These are phyloP conservation scores for Indri indri DNA, from an alignment of 2,113 vertebrate species.

Conservation along the genomic window DNA sequence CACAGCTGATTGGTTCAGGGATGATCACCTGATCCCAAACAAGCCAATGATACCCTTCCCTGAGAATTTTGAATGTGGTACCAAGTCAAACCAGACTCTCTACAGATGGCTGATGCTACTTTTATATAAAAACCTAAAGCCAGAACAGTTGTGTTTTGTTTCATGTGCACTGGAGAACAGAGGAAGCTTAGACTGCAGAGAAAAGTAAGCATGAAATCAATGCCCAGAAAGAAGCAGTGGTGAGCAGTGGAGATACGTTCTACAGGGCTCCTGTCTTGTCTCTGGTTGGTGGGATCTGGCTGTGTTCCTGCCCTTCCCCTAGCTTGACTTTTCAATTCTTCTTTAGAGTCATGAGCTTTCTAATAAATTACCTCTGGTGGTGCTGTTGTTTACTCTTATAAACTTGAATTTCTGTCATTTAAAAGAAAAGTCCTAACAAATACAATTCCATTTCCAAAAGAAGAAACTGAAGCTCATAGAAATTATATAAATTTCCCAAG, in stretches of 20 bases:
- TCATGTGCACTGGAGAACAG: not conserved
- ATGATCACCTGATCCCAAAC: not conserved
- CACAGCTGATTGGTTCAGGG: not conserved
- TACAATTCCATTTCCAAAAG: not conserved
- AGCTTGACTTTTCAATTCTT: not conserved
- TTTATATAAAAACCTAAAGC: not conserved
- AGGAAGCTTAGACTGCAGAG: not conserved
- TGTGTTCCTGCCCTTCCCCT: not conserved
- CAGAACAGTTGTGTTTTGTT: not conserved
- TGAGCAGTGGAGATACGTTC: not conserved
- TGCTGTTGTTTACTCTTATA: not conserved
- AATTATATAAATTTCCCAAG: not conserved
- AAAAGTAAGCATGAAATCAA: not conserved
- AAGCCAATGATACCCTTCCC: not conserved
- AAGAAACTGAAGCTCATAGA: not conserved
- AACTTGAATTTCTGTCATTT: not conserved
- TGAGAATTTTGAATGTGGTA: not conserved
- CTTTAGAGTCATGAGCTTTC: not conserved
- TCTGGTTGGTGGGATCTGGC: not conserved
- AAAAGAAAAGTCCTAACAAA: not conserved
- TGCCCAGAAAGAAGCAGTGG: not conserved
- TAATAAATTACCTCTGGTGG: not conserved
- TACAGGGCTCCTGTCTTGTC: not conserved
- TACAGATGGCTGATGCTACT: not conserved
- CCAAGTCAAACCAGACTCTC: not conserved